phyloP scores from a whole-genome alignment of 92 coral and sea anemone species.

The Nematostella vectensis region DNA sequence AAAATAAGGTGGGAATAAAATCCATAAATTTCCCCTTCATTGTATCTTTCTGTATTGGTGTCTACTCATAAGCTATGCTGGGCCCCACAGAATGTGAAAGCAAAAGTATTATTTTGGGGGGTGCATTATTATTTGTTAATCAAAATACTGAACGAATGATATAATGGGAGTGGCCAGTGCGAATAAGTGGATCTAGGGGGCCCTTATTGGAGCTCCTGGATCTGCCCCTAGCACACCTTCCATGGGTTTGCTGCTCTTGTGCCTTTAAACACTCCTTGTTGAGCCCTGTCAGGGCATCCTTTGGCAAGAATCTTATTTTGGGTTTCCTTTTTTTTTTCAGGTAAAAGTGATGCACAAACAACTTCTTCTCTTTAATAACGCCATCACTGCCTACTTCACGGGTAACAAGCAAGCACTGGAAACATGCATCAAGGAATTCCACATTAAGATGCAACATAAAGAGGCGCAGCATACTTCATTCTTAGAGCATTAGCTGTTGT shows the following conservation, averaged over 20 bases:
- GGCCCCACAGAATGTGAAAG: no score
- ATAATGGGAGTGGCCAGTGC: no score
- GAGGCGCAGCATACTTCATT: slow-evolving; percentile 77
- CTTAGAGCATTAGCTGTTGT: slow-evolving; percentile 52
- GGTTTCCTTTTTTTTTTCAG: slow-evolving; percentile 20
- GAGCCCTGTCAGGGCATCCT: no score
- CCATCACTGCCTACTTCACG: slow-evolving; percentile 93
- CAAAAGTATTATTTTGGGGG: no score
- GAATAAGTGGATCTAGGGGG: no score
- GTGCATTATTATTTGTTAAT: background rate
- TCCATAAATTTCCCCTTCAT: no score
- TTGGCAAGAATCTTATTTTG: no score
- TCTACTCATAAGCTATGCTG: background rate
- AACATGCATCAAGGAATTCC: slow-evolving; percentile 84
- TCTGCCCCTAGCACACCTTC: no score
- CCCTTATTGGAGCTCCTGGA: no score
- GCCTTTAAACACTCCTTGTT: no score
- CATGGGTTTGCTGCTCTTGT: no score
- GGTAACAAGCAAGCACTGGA: slow-evolving; percentile 96
- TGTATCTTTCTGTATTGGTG: background rate
- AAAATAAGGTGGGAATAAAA: slow-evolving; percentile 66
- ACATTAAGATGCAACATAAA: slow-evolving; percentile 67
- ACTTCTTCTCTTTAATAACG: slow-evolving; percentile 88
- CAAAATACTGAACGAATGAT: no score
- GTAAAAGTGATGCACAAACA: slow-evolving; percentile 99